phyloP scores from a whole-genome alignment of 2,888 invertebrate genomes.

The Odontomyia ornata region DNA sequence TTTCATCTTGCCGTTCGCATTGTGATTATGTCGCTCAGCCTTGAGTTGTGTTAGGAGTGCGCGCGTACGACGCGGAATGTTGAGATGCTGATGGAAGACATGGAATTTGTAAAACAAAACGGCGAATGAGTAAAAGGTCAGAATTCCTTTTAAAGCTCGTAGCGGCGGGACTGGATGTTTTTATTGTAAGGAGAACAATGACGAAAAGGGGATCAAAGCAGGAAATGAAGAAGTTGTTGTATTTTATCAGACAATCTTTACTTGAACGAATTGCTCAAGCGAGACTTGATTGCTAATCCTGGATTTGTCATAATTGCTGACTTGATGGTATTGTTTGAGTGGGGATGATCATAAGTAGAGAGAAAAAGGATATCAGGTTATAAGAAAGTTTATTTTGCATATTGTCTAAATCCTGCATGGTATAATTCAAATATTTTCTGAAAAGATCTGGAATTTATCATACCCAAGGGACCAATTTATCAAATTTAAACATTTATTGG shows the following conservation, averaged over 20 bases:
- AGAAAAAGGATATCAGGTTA: not conserved
- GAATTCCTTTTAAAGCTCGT: not conserved
- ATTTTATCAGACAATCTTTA: conserved; percentile 31
- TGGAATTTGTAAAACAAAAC: not conserved
- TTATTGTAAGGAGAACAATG: not conserved
- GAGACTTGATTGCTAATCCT: conserved; percentile 35
- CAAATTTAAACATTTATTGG: no score
- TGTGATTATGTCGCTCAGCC: not conserved
- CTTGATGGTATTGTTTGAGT: conserved; percentile 29
- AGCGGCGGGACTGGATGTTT: not conserved
- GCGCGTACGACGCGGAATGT: no score
- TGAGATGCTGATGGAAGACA: not conserved
- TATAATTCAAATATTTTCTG: not conserved
- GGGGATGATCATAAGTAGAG: not conserved
- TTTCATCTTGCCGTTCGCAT: conserved; percentile 6
- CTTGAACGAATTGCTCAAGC: conserved; percentile 8
- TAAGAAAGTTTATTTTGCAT: not conserved
- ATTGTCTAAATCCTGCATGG: not conserved
- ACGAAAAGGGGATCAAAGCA: conserved; percentile 19
- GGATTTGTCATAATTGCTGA: conserved; percentile 44
- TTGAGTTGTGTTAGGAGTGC: not conserved
- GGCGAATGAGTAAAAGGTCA: not conserved
- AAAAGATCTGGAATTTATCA: not conserved
- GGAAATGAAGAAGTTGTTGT: conserved; percentile 35
- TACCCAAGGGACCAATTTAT: no score